Evolutionary conservation across 2,797 vertebrate species (phyloP).

Genomic region (Phaenicophaeus curvirostris): DNA sequence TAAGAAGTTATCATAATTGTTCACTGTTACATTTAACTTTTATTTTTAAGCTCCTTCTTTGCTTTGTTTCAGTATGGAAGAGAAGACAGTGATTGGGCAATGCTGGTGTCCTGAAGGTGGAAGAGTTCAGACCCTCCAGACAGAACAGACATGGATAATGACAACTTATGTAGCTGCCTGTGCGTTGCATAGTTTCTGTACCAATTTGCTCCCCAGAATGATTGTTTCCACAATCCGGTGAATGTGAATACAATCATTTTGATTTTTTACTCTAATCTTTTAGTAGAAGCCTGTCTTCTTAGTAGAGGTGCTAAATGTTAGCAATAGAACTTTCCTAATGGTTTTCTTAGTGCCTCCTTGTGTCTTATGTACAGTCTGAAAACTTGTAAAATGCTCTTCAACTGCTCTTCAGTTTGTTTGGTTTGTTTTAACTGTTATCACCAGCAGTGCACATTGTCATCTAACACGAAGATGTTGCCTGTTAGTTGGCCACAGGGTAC

Average conservation of each 20-base stretch:
- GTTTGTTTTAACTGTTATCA: slow-evolving; percentile 5
- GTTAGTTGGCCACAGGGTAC: background rate
- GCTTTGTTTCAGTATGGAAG: slow-evolving; percentile 80
- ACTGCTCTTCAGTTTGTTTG: slow-evolving; percentile 58
- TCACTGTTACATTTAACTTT: background rate
- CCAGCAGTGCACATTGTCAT: background rate
- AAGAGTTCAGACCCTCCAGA: background rate
- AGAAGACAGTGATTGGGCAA: slow-evolving; percentile 82
- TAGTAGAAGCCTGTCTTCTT: slow-evolving; percentile 60
- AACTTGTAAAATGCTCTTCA: slow-evolving; percentile 59
- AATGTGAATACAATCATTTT: slow-evolving; percentile 61
- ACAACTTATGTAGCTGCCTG: slow-evolving; percentile 55
- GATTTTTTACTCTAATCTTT: slow-evolving; percentile 52
- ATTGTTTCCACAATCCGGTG: slow-evolving; percentile 51
- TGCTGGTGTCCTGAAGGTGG: slow-evolving; percentile 74
- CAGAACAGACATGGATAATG: background rate
- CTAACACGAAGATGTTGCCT: background rate
- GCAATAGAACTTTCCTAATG: slow-evolving; percentile 64
- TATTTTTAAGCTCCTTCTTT: background rate
- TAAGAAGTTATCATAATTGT: background rate
- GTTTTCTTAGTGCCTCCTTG: slow-evolving; percentile 68
- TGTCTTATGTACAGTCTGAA: slow-evolving; percentile 25
- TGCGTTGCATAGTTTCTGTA: slow-evolving; percentile 53
- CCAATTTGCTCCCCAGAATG: slow-evolving; percentile 28
- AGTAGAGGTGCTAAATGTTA: slow-evolving; percentile 69